Conservation (phyloP, 2,797 vertebrate genomes). For the Telmatherina bonti region DNA sequence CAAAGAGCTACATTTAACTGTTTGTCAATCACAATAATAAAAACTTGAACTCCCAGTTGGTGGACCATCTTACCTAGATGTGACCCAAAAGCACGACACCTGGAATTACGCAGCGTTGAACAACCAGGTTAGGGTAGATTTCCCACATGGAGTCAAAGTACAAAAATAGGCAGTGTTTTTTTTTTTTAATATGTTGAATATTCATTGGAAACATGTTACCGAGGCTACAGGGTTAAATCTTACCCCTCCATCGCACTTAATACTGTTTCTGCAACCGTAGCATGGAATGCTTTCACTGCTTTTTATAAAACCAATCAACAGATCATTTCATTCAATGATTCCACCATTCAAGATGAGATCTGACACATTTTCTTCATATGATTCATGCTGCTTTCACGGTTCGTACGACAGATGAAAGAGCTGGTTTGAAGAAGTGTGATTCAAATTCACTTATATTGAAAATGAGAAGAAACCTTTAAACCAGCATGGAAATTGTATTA, state of each 20-base stretch:
- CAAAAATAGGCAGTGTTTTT: not conserved
- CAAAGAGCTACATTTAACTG: not conserved
- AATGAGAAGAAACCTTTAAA: not conserved
- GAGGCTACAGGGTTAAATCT: slow-evolving; percentile 2
- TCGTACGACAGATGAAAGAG: not conserved
- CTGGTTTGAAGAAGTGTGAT: not conserved
- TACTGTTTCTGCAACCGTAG: not conserved
- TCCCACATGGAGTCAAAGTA: not conserved
- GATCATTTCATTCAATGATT: not conserved
- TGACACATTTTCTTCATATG: not conserved
- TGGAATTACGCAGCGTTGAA: not conserved
- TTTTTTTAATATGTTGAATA: not conserved
- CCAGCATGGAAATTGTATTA: not conserved
- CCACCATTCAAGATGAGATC: slow-evolving; percentile 5
- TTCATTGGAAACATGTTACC: slow-evolving; percentile 1
- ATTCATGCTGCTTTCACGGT: not conserved
- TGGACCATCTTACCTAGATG: not conserved
- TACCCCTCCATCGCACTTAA: not conserved
- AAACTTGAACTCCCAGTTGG: not conserved
- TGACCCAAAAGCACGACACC: not conserved
- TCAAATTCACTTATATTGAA: not conserved
- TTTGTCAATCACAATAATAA: not conserved
- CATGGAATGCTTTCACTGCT: not conserved
- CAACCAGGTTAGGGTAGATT: not conserved
- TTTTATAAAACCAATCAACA: slow-evolving; percentile 1